Percentiles rank a stretch among this genome's conserved stretches.
These are phyloP conservation scores for Drosophila setifemur DNA, from an alignment of 1,140 invertebrate species.

Conservation along the genomic window DNA sequence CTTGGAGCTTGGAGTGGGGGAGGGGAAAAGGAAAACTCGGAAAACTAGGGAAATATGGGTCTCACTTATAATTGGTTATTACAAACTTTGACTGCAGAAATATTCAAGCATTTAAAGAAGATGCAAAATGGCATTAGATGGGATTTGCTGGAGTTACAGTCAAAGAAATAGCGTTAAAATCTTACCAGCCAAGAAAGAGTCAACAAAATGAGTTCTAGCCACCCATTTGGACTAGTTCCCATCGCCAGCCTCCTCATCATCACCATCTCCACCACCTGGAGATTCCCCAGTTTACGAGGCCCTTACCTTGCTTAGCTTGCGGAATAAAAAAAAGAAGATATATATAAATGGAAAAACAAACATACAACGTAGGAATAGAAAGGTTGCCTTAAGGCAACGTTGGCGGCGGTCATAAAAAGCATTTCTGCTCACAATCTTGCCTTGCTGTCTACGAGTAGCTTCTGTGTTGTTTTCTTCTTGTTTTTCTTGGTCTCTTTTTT, in stretches of 20 bases:
- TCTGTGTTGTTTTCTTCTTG: not conserved
- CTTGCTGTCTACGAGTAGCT: not conserved
- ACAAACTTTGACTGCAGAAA: too few species aligned
- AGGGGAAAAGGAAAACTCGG: not conserved
- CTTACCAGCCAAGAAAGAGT: too few species aligned
- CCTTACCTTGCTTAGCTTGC: not conserved
- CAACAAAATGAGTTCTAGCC: too few species aligned
- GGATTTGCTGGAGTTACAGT: too few species aligned
- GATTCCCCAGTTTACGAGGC: not conserved
- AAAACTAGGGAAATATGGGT: too few species aligned
- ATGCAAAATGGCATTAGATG: too few species aligned
- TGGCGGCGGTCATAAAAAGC: conserved; percentile 24
- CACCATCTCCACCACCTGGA: not conserved
- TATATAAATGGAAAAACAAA: not conserved
- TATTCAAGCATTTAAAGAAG: too few species aligned
- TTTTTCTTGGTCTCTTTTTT: not conserved
- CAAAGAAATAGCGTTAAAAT: too few species aligned
- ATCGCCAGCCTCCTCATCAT: not conserved
- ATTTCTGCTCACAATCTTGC: conserved; percentile 13
- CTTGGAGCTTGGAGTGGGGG: not conserved
- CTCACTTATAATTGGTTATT: too few species aligned
- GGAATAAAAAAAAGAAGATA: not conserved
- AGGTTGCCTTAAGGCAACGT: conserved; percentile 12
- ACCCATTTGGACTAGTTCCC: not conserved
- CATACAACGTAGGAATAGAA: not conserved